A percentile compares a stretch with the other conserved stretches of the same genome.
Evolutionary conservation across 2,113 vertebrate genomes (phyloP).

Genomic region (Cryptomyrus ogoouensis): DNA sequence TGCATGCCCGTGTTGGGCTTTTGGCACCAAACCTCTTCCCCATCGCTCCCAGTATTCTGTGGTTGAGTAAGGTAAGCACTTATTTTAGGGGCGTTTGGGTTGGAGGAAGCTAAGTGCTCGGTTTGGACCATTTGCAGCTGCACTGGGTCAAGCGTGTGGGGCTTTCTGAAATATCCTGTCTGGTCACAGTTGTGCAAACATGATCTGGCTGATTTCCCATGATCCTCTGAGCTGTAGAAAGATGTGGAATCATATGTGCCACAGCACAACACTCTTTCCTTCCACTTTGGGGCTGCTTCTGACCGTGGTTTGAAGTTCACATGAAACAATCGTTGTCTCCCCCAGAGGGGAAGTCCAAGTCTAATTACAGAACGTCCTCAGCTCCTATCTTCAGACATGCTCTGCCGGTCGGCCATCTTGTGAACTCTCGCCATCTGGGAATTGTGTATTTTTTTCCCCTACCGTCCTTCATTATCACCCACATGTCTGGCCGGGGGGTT

Average conservation of each 20-base stretch:
- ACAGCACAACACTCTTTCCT: background rate
- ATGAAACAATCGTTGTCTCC: conserved; percentile 29
- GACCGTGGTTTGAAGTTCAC: background rate
- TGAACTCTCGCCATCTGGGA: conserved; percentile 31
- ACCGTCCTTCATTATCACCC: conserved; percentile 16
- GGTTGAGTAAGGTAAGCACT: background rate
- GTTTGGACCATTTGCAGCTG: background rate
- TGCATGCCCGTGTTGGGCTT: background rate
- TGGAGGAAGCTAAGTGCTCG: background rate
- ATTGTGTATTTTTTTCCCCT: conserved; percentile 26
- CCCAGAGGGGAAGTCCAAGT: conserved; percentile 23
- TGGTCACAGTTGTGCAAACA: background rate
- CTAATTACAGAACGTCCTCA: conserved; percentile 36
- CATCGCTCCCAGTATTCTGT: too few species aligned
- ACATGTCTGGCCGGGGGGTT: background rate
- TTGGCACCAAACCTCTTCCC: background rate
- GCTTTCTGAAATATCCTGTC: background rate
- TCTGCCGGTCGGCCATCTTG: background rate
- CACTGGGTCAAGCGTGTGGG: background rate
- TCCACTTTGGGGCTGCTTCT: background rate
- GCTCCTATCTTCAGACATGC: conserved; percentile 12
- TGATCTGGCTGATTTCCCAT: background rate
- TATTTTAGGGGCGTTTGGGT: background rate
- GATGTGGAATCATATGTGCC: background rate
- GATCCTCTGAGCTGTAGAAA: background rate